Base-by-base conservation (phyloP, 2,113 vertebrate genomes). In the Chinchilla lanigera region DNA sequence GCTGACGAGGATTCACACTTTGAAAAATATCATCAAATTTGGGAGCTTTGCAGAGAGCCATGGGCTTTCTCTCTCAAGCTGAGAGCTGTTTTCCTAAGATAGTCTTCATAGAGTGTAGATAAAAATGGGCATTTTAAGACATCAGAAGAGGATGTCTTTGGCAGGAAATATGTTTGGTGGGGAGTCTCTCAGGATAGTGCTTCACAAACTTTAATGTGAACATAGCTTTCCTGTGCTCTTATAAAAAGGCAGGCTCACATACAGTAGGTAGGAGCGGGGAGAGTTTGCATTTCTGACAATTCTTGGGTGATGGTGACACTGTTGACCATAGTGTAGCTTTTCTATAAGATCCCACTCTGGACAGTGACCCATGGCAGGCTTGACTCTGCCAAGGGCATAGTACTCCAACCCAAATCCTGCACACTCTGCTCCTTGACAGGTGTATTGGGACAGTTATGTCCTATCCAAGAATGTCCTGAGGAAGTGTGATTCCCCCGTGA, bases 1-100 rank as follows among this genome's bases (percentile, higher is more conserved):
- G 96, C 98, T 98, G 98, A 98, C 97, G 98, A 97, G 91, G 97
- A 96, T 96, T 96, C 94, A 96, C 95, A 94, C 97, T 98, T 97
- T 98, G 98, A 98, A 98, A 98, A 98, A 98, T 97, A 98, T 97
- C 97, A 98, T 94, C 98, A 95, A 98, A 98, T 94, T 98, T 97
- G 96, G 95, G 98, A 98, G 97, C 96, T 98, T 98, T 98, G 96
- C 97, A 98, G 87, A 90, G 1, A 80, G 94, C 52, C 71, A 16
- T 28, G 71, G 69, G 75, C 54, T 67, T 80, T 96, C 65, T 84
- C 65, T 44, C 65, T 96, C 41, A 63, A 69, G 73, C 28, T 35
- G 86, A 67, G 71, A 92, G 65, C 58, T 47, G 58, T 77, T 86
- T 67, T 67, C 63, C 50, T 56, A 50, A 96, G 47, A 85, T 71